Conservation (phyloP, 2,797 vertebrate genomes). For the Microctenopoma stevenorrisi region DNA sequence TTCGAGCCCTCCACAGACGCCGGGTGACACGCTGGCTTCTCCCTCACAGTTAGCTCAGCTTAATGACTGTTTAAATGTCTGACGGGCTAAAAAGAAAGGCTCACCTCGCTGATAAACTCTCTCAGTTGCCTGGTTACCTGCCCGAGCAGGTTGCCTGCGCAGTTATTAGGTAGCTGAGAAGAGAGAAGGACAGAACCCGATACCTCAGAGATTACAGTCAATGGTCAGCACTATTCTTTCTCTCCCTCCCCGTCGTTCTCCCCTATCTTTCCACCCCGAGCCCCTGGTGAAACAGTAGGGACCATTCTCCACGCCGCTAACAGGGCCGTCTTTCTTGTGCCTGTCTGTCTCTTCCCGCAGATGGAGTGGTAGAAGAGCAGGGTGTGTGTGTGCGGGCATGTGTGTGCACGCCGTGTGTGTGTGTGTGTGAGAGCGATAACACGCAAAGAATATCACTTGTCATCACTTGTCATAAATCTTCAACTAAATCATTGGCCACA, state of each 20-base stretch:
- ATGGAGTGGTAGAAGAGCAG: slow-evolving; percentile 42
- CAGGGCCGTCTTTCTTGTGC: slow-evolving; percentile 81
- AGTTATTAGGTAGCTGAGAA: slow-evolving; percentile 60
- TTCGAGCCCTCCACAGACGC: slow-evolving; percentile 53
- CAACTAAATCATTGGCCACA: neutral
- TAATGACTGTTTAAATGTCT: slow-evolving; percentile 81
- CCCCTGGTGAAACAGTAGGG: slow-evolving; percentile 76
- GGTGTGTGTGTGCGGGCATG: slow-evolving; percentile 35
- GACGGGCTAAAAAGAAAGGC: slow-evolving; percentile 58
- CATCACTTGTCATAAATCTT: slow-evolving; percentile 22
- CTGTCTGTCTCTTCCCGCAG: slow-evolving; percentile 69
- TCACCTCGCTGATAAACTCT: slow-evolving; percentile 62
- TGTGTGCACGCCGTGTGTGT: neutral
- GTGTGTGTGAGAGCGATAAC: neutral
- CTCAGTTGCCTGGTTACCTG: slow-evolving; percentile 84
- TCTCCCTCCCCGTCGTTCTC: slow-evolving; percentile 12
- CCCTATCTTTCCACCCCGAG: slow-evolving; percentile 39
- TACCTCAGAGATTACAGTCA: slow-evolving; percentile 69
- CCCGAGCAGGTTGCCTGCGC: slow-evolving; percentile 54
- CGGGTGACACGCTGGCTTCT: slow-evolving; percentile 43
- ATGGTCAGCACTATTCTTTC: slow-evolving; percentile 52
- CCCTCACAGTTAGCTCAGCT: slow-evolving; percentile 66
- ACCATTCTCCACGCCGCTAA: slow-evolving; percentile 78
- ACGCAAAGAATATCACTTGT: slow-evolving; percentile 12
- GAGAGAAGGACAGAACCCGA: slow-evolving; percentile 69